Percentiles rank a stretch among this genome's conserved stretches.
These are phyloP conservation scores for Pandemis corylana DNA, from an alignment of 2,888 invertebrate genomes.

Conservation along the genomic window DNA sequence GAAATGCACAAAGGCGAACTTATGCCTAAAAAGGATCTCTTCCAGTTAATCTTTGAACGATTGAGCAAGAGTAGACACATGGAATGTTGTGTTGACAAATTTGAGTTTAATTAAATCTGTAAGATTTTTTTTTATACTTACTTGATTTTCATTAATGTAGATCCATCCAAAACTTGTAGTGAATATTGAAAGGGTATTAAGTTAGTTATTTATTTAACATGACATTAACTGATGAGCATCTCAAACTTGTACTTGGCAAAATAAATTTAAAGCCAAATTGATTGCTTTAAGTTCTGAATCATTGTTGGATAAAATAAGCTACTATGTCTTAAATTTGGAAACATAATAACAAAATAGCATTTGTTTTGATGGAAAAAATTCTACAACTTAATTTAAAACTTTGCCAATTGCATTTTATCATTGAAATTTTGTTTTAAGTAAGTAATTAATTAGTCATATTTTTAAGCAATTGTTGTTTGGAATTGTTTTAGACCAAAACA, in stretches of 20 bases:
- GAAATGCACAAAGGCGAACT: no score
- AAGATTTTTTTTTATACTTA: no score
- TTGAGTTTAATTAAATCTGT: no score
- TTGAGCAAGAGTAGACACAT: no score
- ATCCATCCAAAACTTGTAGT: background rate
- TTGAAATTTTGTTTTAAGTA: background rate
- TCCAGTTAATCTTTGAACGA: no score
- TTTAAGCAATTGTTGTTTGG: background rate
- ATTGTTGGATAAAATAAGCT: no score
- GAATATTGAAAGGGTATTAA: background rate
- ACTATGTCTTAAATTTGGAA: no score
- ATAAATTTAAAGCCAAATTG: background rate
- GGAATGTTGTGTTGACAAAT: no score
- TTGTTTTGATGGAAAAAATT: no score
- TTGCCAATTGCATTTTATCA: background rate
- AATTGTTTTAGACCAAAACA: slow-evolving; percentile 1
- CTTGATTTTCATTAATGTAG: no score
- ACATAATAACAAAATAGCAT: no score
- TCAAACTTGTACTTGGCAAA: background rate
- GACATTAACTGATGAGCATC: background rate
- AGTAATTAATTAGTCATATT: background rate
- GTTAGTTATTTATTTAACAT: background rate
- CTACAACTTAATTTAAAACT: background rate
- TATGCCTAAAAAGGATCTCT: no score
- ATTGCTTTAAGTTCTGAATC: background rate